Base-by-base conservation (phyloP, 2,113 vertebrate genomes). In the Strigops habroptila region DNA sequence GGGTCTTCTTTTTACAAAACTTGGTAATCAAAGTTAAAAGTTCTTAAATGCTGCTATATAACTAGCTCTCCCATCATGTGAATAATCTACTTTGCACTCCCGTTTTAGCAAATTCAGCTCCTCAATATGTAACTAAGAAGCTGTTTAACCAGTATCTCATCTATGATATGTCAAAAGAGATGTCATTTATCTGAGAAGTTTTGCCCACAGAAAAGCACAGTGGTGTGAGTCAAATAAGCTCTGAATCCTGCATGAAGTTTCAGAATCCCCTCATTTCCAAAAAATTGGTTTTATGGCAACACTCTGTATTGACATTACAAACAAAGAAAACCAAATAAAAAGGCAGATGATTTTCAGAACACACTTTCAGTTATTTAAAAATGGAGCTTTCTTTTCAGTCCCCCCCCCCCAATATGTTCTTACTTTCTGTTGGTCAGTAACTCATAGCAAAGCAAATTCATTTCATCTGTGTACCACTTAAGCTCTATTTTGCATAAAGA, bases 361-460 rank as follows among this genome's bases (percentile, higher is more conserved):
- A 53, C 13, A 27, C 16, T 55, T 70, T 25, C 19, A 48, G 31
- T 55, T 41, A 57, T 31, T 82, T 37, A 44, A 63, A 63, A 73
- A 64, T 3, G 2, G 16, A 75, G 22, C 15, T 51, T 82, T 65
- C 17, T 69, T 31, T 44, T 67, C 19, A 30, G 4, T 53, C 52
- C 1, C 18, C 41, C 10, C 25, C 0, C 11, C 48, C 14, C 27
- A n/a, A 1, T 23, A 67, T 10, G 4, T 51, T 68, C 22, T 70
- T 87, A 31, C 12, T 57, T 75, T 90, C 44, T 85, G 24, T 22
- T 23, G 18, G 6, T 65, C 35, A 44, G 43, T 91, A 63, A 82
- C 31, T 70, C 63, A 65, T 3, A 78, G 17, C 3, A 21, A n/a
- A 74, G 25, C 30, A 79, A 78, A 4, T 55, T 64, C 27, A 62